Evolutionary conservation across 2,888 invertebrate species (phyloP).

Genomic region (Pristionchus japonicus): DNA sequence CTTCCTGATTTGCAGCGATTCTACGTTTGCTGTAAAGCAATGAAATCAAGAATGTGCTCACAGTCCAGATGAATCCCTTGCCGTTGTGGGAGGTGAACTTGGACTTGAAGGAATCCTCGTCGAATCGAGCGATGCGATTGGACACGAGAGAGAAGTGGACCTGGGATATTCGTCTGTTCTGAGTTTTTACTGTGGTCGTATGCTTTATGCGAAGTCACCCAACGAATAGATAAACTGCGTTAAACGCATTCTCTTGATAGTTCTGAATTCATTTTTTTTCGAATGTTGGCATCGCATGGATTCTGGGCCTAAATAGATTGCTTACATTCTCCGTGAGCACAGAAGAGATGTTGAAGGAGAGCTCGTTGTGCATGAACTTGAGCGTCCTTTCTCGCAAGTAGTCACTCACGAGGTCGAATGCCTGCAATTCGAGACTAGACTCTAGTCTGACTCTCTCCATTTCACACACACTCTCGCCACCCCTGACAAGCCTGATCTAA

Average conservation of each 20-base stretch:
- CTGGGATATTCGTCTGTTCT: slow-evolving; percentile 47
- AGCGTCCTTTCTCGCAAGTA: slow-evolving; percentile 67
- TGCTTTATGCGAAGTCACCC: too few relatives aligned
- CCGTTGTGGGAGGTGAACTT: slow-evolving; percentile 59
- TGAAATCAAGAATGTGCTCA: slow-evolving; percentile 49
- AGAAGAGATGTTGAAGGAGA: slow-evolving; percentile 68
- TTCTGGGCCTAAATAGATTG: too few relatives aligned
- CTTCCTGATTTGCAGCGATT: too few relatives aligned
- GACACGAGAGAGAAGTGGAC: slow-evolving; percentile 64
- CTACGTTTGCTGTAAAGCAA: too few relatives aligned
- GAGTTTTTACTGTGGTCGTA: too few relatives aligned
- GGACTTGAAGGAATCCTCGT: slow-evolving; percentile 64
- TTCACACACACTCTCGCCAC: too few relatives aligned
- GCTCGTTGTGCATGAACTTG: slow-evolving; percentile 70
- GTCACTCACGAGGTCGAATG: slow-evolving; percentile 63
- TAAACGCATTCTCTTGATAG: too few relatives aligned
- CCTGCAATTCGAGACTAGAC: slow-evolving; percentile 46
- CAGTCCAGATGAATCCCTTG: slow-evolving; percentile 71
- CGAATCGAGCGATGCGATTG: slow-evolving; percentile 62
- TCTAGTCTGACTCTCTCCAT: too few relatives aligned
- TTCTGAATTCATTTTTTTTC: too few relatives aligned
- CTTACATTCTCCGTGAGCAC: slow-evolving; percentile 42
- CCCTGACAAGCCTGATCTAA: too few relatives aligned
- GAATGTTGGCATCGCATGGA: too few relatives aligned
- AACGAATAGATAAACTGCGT: too few relatives aligned